Evolutionary conservation across 35 echinoderm and acorn worm genomes (phyloP), one percentile per base, ranked within the genome.

Genomic region (Hemicentrotus pulcherrimus): DNA sequence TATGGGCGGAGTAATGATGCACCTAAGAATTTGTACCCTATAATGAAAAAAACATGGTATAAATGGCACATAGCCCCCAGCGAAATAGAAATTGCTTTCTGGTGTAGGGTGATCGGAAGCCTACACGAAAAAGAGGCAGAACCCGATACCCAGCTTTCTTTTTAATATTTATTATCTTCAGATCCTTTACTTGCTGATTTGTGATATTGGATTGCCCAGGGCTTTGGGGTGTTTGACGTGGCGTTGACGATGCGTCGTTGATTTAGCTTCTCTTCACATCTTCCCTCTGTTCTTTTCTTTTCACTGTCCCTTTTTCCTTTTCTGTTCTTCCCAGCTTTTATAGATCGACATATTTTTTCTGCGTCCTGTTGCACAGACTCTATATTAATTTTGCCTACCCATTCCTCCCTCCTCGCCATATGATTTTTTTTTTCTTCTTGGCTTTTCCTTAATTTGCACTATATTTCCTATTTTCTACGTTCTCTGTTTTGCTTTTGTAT

Each of bases 21-120:
- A 28, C 65, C 65, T 28, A 22, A n/a, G 28, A 78, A 78, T 78
- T 11, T 78, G 28, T 78, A 78, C 18, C 65, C 65, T 78, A 78
- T 78, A 78, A 78, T 78, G 65, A 78, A 78, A 78, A 70, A 78
- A 78, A 78, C 65, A 78, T 78, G 65, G 65, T 78, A 7, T n/a
- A 78, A 78, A 78, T 78, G 18, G 22, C 65, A 78, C 6, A 78
- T 22, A 22, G 65, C 65, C 65, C 65, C 65, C 19, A 78, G 65
- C 65, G 22, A 78, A 78, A 28, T 78, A 78, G 65, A 78, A 78
- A 78, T 78, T 78, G 65, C 65, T 78, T 78, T 78, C 28, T 78
- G 65, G 65, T 78, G 65, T 78, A 78, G 22, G 22, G 7, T 78
- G 24, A n/a, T 78, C 65, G 65, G 22, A 78, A 78, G 65, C 65